These are phyloP conservation scores for Nomia melanderi DNA, from an alignment of 1,140 invertebrate species.

Conservation along the genomic window DNA sequence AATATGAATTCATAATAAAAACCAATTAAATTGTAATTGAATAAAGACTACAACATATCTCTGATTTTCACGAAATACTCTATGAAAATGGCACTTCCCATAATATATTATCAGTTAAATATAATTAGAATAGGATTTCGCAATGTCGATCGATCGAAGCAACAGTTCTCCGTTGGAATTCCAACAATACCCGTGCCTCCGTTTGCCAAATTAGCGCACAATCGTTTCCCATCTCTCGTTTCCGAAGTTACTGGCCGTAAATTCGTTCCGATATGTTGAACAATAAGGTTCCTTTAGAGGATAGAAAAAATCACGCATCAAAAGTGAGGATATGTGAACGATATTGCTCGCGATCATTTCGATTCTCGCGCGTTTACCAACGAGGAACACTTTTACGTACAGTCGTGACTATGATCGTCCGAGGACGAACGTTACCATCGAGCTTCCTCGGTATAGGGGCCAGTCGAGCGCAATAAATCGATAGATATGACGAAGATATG, in stretches of 20 bases:
- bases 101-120: no score
- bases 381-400: conserved; percentile 33
- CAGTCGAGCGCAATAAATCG: conserved; percentile 36
- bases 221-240: background rate
- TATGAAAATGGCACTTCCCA: no score
- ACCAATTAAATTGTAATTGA: no score
- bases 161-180: background rate
- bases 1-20: no score
- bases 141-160: conserved; percentile 6
- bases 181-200: no score
- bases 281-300: conserved; percentile 45
- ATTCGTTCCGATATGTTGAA: conserved; percentile 57
- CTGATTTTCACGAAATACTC: no score
- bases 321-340: conserved; percentile 55
- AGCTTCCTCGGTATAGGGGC: background rate
- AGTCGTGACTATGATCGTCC: conserved; percentile 8
- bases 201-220: no score
- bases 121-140: background rate
- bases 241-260: conserved; percentile 30
- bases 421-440: background rate
- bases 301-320: conserved; percentile 54
- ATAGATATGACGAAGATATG: conserved; percentile 43
- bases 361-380: conserved; percentile 33
- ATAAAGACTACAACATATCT: no score
- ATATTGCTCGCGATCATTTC: conserved; percentile 56